Conservation (phyloP, 2,113 vertebrate species). For the Phalacrocorax pelagicus region DNA sequence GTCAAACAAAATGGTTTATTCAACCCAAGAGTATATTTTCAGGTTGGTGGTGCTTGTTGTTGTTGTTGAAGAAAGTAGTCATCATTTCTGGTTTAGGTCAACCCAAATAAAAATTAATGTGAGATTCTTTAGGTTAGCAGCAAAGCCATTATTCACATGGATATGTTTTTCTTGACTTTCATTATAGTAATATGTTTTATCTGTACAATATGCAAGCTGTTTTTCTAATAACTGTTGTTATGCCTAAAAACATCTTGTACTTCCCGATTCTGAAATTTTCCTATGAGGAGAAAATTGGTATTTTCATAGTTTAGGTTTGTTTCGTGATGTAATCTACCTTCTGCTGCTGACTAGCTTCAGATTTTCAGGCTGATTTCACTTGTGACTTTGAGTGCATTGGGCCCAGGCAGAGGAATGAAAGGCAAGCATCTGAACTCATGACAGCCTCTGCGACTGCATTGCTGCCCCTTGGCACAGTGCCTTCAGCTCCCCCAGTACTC, state of each 20-base stretch:
- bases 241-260: neutral
- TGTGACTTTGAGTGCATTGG: neutral
- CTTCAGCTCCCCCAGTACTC: neutral
- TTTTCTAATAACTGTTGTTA: conserved; percentile 30
- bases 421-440: neutral
- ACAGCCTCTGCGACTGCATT: neutral
- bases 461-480: neutral
- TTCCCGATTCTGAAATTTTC: neutral
- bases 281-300: neutral
- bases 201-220: neutral
- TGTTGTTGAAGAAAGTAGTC: neutral
- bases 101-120: conserved; percentile 15
- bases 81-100: conserved; percentile 8
- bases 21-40: neutral
- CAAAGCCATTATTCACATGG: neutral
- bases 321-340: neutral
- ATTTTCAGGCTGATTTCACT: conserved; percentile 4
- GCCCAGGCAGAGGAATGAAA: neutral
- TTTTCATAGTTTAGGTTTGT: neutral
- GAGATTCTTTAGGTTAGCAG: conserved; percentile 12
- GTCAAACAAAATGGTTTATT: neutral
- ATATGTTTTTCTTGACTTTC: conserved; percentile 7
- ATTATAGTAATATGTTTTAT: conserved; percentile 10
- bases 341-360: neutral
- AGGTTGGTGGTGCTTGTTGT: neutral